Base-by-base conservation (phyloP, 2,888 invertebrate genomes). In the Apodemia zela region DNA sequence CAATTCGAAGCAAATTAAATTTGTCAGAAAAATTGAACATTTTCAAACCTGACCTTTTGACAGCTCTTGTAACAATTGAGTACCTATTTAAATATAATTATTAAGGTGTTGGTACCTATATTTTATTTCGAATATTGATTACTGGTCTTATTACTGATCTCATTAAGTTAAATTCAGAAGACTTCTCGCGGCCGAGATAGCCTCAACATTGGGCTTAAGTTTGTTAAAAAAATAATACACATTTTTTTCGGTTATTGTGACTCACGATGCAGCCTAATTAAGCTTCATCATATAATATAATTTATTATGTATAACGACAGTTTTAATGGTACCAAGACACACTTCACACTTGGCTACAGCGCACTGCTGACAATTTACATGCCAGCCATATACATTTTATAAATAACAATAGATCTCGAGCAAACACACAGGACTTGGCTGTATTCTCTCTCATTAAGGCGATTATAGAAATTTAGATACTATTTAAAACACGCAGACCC, bases 381-480 rank as follows among this genome's bases (percentile, higher is more conserved):
- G 74, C 78, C 59, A 59, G 59, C 63, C 45, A 58, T 62, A 59
- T 18, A 63, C 47, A 63, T 62, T 21, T 58, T 47, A 59, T 63
- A 63, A 47, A 75, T 76, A 81, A 79, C 77, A 75, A 76, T 77
- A 80, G 75, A 81, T 75, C 78, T 76, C 84, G 82, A 85, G 83
- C 87, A 82, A 81, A 79, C 81, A 81, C 85, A 73, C 83, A 84
- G 82, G 82, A 86, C 82, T 85, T 87, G 79, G 85, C 86, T 86
- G 89, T 86, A 87, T 89, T 90, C 90, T 90, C 90, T 90, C 90
- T 89, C 86, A 78, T 76, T 91, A 91, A 91, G 91, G 91, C 91
- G 89, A 89, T 89, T 84, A 87, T 87, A 88, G 85, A 86, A 81
- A 57, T 80, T 82, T 85, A 84, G 84, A 88, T 78, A 86, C 89